Base-by-base conservation (phyloP, 2,888 invertebrate genomes). In the Adelphocoris suturalis region DNA sequence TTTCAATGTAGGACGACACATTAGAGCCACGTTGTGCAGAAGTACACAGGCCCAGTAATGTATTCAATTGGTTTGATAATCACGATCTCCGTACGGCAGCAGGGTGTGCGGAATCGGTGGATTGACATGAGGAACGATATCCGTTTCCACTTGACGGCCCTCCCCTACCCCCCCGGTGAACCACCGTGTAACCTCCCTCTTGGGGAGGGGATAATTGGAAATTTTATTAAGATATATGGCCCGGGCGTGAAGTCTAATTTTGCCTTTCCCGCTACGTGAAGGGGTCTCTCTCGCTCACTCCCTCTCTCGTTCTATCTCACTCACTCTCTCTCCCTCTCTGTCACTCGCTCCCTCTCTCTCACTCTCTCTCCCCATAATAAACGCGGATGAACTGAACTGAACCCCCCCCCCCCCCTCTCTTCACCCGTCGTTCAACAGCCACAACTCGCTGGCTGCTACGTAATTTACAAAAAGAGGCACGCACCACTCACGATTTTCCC, bases 301-400 rank as follows among this genome's bases (percentile, higher is more conserved):
- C 37, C 37, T 37, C 37, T 37, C 37, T 7, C 37, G n/a, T n/a
- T n/a, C 37, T 37, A 37, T 37, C 2, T 37, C 37, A 37, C 37
- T 37, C 7, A 4, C 37, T 37, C 37, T 37, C 37, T 37, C 37
- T 37, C 37, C 37, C 37, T 37, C 37, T 37, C 37, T 7, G 3
- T 37, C 37, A 2, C 7, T 37, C 37, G 2, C 37, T 37, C 2
- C 7, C 37, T 4, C 37, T 37, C 37, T 7, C 3, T 37, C 37
- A 4, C 37, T 37, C n/a, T 57, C 68, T 68, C 23, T 3, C 68
- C 23, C 27, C 68, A 68, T 68, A 68, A 68, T 68, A 68, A 68
- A 68, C 68, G 68, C 68, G 68, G 68, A 68, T 68, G 68, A 68
- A 68, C 68, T 68, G 19, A 61, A 61, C 68, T 68, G 61, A 61